These are phyloP conservation scores for Ranitomeya imitator DNA, from an alignment of 2,113 vertebrate species.

Conservation along the genomic window DNA sequence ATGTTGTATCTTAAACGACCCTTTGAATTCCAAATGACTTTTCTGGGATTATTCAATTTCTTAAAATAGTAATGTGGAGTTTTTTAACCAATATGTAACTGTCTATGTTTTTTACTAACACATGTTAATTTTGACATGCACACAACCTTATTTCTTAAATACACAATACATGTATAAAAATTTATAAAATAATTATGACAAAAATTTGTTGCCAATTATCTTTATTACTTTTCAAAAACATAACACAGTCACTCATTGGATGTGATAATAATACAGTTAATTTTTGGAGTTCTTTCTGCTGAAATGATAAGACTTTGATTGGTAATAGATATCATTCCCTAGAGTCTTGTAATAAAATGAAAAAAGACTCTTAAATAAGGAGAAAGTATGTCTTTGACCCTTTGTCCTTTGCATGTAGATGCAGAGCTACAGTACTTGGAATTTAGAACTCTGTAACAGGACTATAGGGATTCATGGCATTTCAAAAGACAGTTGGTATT, in stretches of 20 bases:
- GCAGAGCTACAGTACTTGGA: slow-evolving; percentile 63
- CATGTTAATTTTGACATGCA: neutral
- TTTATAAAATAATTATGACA: neutral
- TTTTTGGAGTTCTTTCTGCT: slow-evolving; percentile 82
- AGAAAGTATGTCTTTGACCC: slow-evolving; percentile 70
- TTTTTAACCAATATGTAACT: neutral
- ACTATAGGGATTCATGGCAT: slow-evolving; percentile 66
- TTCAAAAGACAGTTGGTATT: slow-evolving; percentile 69
- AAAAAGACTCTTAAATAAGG: slow-evolving; percentile 71
- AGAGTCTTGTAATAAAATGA: slow-evolving; percentile 73
- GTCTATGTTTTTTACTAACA: neutral
- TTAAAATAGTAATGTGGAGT: neutral
- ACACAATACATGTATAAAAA: neutral
- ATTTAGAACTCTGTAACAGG: slow-evolving; percentile 70
- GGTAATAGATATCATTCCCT: slow-evolving; percentile 71
- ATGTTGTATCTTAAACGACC: neutral
- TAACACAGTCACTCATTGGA: slow-evolving; percentile 96
- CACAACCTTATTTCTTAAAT: neutral
- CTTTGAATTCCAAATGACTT: neutral
- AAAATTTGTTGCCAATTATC: neutral
- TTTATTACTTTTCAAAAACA: slow-evolving; percentile 76
- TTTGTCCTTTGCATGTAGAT: slow-evolving; percentile 72
- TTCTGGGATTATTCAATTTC: neutral
- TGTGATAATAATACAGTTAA: slow-evolving; percentile 80
- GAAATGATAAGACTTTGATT: slow-evolving; percentile 80